phyloP scores from a whole-genome alignment of 2,113 vertebrate genomes.

The Mustela lutreola region DNA sequence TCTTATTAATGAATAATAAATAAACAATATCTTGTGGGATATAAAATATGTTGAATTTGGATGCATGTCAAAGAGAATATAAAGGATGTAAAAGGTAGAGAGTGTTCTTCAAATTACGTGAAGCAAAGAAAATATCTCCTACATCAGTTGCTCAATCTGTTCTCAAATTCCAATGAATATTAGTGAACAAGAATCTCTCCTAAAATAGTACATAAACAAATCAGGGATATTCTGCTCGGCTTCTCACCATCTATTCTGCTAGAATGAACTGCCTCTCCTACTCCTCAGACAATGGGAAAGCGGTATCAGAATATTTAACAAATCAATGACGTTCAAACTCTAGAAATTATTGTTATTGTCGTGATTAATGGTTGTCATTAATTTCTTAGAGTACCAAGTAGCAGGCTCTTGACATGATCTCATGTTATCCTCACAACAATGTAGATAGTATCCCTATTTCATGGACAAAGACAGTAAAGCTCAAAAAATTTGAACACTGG shows the following conservation, averaged over 20 bases:
- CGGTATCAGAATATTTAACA: neutral
- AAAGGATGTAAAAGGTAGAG: neutral
- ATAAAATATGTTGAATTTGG: neutral
- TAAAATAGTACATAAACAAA: neutral
- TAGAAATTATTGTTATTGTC: neutral
- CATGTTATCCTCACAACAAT: neutral
- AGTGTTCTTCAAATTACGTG: neutral
- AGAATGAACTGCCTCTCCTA: neutral
- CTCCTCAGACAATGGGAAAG: neutral
- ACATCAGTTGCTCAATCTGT: neutral
- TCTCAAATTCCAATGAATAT: neutral
- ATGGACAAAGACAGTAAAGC: neutral
- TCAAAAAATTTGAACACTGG: neutral
- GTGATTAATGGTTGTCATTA: neutral
- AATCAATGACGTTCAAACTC: neutral
- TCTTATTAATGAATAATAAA: no score
- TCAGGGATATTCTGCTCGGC: neutral
- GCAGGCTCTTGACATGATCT: neutral
- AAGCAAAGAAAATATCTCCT: neutral
- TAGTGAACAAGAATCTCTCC: neutral
- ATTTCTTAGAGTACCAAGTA: neutral
- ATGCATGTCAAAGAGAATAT: neutral
- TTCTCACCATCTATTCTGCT: neutral
- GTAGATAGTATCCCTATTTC: neutral
- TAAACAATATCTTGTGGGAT: neutral